Evolutionary conservation across 2,797 vertebrate genomes (phyloP), one percentile per base, ranked within the genome.

Genomic region (Anniella stebbinsi): DNA sequence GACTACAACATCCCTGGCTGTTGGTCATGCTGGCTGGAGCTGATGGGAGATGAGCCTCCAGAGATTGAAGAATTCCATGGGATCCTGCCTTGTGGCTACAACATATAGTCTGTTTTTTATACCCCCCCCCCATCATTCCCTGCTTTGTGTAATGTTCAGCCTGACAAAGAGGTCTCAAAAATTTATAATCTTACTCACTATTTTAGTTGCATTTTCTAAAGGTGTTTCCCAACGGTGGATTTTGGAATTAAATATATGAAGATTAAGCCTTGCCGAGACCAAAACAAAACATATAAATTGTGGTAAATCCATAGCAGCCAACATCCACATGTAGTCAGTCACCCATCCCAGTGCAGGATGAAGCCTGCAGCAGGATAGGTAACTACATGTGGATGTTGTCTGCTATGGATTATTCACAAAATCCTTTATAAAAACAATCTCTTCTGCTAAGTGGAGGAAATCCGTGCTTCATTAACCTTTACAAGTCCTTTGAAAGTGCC

Each of bases 391-490:
- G n/a, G n/a, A n/a, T n/a, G n/a, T n/a, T n/a, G n/a, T n/a, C n/a
- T n/a, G n/a, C n/a, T n/a, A n/a, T n/a, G n/a, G n/a, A n/a, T n/a
- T n/a, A n/a, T n/a, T n/a, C n/a, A n/a, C 18, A 63, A 63, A 63
- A 63, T 21, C 17, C 60, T 21, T 63, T 63, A 63, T n/a, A 25
- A 45, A 45, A 70, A 36, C 3, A 23, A 15, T 54, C n/a, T 21
- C 28, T 54, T 57, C 21, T 57, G 36, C 28, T 60, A 72, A 36
- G 30, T 21, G 12, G 21, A 70, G 8, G 38, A 33, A 45, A 60
- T n/a, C 33, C 48, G 41, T 60, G 67, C 36, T 87, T 72, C 78
- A 88, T 88, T 82, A 88, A 88, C 51, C 45, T 73, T 82, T 82
- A 21, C 73, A 82, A 88, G 73, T 73, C 11, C 54, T 69, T 73